Percentiles rank a stretch among this genome's conserved stretches.
These are phyloP conservation scores for Montipora foliosa DNA, from an alignment of 64 coral and sea anemone species.

Conservation along the genomic window DNA sequence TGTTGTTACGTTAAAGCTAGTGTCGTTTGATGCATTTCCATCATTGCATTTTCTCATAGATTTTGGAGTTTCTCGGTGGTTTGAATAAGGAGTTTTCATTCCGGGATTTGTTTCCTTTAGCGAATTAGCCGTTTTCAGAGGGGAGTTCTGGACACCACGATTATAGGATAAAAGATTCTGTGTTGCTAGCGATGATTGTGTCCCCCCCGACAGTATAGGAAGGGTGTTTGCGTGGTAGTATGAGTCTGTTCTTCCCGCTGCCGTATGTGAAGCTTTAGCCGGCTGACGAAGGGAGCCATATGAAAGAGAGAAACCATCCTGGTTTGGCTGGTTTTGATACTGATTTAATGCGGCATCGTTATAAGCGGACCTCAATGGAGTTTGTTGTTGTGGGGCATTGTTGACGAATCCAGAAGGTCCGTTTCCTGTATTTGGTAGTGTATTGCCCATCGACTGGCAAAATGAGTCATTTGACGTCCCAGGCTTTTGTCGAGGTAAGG, in stretches of 20 bases:
- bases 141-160: neutral
- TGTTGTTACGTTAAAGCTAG: neutral
- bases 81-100: neutral
- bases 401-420: neutral
- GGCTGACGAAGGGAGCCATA: neutral
- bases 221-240: neutral
- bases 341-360: slow-evolving; percentile 3
- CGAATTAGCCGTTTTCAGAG: neutral
- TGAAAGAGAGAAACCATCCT: neutral
- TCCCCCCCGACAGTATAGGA: neutral
- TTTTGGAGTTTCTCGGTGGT: neutral
- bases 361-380: neutral
- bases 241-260: neutral
- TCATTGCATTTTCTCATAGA: neutral
- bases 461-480: neutral
- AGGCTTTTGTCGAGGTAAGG: neutral
- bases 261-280: neutral
- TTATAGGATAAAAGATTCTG: neutral
- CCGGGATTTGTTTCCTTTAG: neutral
- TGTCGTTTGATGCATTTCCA: neutral
- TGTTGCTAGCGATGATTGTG: neutral
- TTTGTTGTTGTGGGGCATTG: neutral
- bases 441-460: neutral
- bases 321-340: neutral
- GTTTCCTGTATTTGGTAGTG: neutral